phyloP scores from a whole-genome alignment of 1,140 invertebrate genomes.

The Caenorhabditis inopinata region DNA sequence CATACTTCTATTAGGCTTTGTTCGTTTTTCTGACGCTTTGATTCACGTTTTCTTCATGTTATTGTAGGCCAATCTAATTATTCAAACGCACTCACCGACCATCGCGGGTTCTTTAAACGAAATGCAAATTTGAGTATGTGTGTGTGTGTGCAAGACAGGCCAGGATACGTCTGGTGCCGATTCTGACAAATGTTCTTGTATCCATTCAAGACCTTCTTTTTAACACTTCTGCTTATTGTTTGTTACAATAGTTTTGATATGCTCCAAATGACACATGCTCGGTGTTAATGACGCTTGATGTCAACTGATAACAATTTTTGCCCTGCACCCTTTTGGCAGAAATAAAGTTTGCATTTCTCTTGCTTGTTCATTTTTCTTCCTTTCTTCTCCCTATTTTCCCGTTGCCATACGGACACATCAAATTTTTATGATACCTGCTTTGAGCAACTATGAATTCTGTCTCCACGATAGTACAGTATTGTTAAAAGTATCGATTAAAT shows the following conservation, averaged over 20 bases:
- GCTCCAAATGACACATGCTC: conserved; percentile 1
- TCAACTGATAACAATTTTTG: conserved; percentile 8
- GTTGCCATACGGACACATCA: conserved; percentile 24
- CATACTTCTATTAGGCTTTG: too few species aligned
- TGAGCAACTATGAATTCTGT: neutral
- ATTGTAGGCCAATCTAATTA: conserved; percentile 24
- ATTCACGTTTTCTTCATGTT: neutral
- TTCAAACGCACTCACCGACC: conserved; percentile 19
- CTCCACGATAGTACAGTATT: neutral
- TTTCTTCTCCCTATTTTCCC: neutral
- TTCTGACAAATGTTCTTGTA: conserved; percentile 18
- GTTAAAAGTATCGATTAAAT: neutral
- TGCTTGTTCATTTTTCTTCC: neutral
- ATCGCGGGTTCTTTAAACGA: conserved; percentile 20
- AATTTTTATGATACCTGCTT: conserved; percentile 25
- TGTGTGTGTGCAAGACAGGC: conserved; percentile 16
- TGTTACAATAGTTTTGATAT: neutral
- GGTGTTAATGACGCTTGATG: neutral
- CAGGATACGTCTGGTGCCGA: neutral
- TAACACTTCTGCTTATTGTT: neutral
- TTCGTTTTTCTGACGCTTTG: neutral
- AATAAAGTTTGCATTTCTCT: neutral
- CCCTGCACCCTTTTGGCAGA: neutral
- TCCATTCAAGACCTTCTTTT: neutral
- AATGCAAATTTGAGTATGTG: conserved; percentile 26